These are phyloP conservation scores for Hippoglossus hippoglossus DNA, from an alignment of 2,797 vertebrate genomes.

Conservation along the genomic window DNA sequence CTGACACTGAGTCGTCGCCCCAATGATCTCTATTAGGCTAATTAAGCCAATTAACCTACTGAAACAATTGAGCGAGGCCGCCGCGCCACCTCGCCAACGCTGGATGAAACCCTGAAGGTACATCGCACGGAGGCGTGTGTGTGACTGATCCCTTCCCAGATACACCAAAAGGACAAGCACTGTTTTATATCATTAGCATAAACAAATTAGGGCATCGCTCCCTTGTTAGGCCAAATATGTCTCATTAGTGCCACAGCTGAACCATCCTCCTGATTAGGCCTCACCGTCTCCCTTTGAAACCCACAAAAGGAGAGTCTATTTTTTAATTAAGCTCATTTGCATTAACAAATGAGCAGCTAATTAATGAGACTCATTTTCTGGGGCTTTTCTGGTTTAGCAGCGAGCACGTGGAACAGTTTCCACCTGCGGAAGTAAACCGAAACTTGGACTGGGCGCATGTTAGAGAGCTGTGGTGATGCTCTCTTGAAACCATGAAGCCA, in stretches of 20 bases:
- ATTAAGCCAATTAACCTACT: conserved; percentile 81
- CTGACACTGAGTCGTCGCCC: conserved; percentile 67
- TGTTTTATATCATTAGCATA: conserved; percentile 89
- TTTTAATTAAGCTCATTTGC: conserved; percentile 87
- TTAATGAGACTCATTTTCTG: conserved; percentile 81
- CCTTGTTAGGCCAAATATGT: conserved; percentile 85
- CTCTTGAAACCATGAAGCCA: conserved; percentile 3
- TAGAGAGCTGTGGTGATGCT: background rate
- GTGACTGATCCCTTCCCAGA: conserved; percentile 80
- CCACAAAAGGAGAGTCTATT: conserved; percentile 81
- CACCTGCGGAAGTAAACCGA: conserved; percentile 37
- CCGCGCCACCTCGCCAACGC: conserved; percentile 60
- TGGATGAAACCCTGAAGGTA: conserved; percentile 76
- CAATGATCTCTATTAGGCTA: conserved; percentile 74
- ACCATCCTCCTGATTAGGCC: conserved; percentile 84
- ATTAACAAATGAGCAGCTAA: conserved; percentile 87
- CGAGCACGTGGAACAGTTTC: conserved; percentile 78
- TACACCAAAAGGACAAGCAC: conserved; percentile 82
- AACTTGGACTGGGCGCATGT: background rate
- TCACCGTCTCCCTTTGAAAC: conserved; percentile 81
- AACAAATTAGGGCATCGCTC: conserved; percentile 87
- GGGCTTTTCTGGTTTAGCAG: conserved; percentile 67
- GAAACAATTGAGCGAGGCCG: conserved; percentile 68
- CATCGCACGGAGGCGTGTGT: conserved; percentile 57
- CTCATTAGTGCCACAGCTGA: conserved; percentile 85